These are phyloP conservation scores for Empidonax traillii DNA, from an alignment of 2,113 vertebrate genomes.

Conservation along the genomic window DNA sequence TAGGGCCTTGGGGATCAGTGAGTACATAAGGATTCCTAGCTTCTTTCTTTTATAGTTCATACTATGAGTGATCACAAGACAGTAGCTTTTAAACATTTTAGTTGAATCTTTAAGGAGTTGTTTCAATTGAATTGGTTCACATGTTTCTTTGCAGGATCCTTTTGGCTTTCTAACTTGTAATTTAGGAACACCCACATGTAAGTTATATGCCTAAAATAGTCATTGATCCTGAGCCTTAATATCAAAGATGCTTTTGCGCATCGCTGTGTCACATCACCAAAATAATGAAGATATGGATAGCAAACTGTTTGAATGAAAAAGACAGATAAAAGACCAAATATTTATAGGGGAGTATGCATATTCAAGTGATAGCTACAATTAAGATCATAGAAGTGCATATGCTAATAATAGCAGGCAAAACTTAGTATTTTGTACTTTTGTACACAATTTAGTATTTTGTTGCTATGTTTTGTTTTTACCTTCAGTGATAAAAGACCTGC, in stretches of 20 bases:
- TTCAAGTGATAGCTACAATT: not conserved
- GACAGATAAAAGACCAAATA: not conserved
- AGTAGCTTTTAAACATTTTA: not conserved
- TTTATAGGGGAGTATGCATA: not conserved
- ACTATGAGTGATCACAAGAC: not conserved
- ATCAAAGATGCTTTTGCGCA: not conserved
- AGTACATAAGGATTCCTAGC: conserved; percentile 65
- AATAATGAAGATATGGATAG: not conserved
- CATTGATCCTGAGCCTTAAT: not conserved
- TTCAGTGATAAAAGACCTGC: not conserved
- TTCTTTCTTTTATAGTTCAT: not conserved
- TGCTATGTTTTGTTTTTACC: not conserved
- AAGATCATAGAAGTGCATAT: not conserved
- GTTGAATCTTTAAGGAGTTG: not conserved
- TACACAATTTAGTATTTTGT: not conserved
- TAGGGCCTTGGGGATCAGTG: conserved; percentile 91
- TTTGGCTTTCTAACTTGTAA: not conserved
- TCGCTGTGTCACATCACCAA: not conserved
- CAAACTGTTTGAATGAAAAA: not conserved
- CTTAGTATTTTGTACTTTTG: too few relatives aligned
- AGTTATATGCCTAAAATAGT: not conserved
- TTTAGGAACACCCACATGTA: not conserved
- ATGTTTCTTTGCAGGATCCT: not conserved
- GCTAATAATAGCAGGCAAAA: not conserved
- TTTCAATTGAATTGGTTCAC: not conserved